Base-by-base conservation (phyloP, 2,888 invertebrate genomes). In the Drosophila colorata region DNA sequence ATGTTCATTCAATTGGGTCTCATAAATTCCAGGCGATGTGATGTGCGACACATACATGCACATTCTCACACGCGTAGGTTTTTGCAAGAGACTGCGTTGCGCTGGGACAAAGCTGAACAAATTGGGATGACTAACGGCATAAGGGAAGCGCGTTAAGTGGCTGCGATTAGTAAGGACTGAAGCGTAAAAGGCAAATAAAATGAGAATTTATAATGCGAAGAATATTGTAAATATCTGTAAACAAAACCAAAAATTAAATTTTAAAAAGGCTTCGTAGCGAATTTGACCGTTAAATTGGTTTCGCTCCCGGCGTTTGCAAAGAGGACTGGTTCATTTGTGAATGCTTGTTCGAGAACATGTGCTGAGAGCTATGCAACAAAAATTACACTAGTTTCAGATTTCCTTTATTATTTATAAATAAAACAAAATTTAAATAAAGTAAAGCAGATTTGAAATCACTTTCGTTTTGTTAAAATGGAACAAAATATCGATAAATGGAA, bases 1-100 rank as follows among this genome's bases (percentile, higher is more conserved):
- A 57, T 55, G 75, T 67, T 49, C 60, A 65, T 51, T 60, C 40
- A 59, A 57, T 51, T 74, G 46, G 64, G 56, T 66, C 67, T 67
- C 70, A 72, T 68, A 73, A 78, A 80, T 74, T 70, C 48, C 38
- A 37, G 41, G 31, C 55, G 16, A 33, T 66, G 56, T 41, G 33
- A 33, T 33, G 35, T 37, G 55, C 46, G 43, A 64, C 43, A n/a
- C 18, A 35, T n/a, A 8, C 35, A 37, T 5, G 43, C 8, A 28
- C 13, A 18, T 2, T 9, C 16, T 13, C 16, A 14, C 13, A 16
- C 33, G 52, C 51, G 18, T 38, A 13, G 14, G 7, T 47, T 13
- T 37, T 13, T 57, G 16, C 28, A 5, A 14, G 18, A 25, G 25
- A 31, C 37, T 38, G 38, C 14, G n/a, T 37, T 37, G 35, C 35